A percentile compares a stretch with the other conserved stretches of the same genome.
Evolutionary conservation across 2,797 vertebrate species (phyloP).

Genomic region (Macropus fuliginosus): DNA sequence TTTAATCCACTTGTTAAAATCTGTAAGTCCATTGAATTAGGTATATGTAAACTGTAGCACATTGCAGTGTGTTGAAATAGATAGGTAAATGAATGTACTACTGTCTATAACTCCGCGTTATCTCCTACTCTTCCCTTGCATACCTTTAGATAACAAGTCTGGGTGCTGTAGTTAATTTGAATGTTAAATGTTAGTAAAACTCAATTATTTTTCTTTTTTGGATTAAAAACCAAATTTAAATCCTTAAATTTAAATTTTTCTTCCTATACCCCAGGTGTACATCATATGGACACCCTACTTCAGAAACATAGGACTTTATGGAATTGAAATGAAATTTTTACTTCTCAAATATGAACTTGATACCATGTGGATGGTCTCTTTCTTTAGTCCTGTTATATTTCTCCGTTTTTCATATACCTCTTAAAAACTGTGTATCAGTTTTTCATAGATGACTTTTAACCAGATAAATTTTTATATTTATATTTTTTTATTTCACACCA

Average conservation of each 20-base stretch:
- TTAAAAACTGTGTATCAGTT: neutral
- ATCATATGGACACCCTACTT: neutral
- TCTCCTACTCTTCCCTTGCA: neutral
- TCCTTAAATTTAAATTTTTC: neutral
- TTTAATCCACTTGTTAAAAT: neutral
- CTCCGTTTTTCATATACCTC: neutral
- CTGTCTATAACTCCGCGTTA: neutral
- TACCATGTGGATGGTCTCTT: neutral
- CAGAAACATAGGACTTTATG: neutral
- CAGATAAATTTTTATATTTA: neutral
- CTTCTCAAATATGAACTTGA: neutral
- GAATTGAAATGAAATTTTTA: neutral
- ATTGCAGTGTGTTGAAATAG: neutral
- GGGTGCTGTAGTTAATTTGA: neutral
- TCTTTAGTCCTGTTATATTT: neutral
- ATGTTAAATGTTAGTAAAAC: neutral
- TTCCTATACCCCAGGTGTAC: neutral
- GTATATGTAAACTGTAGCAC: neutral
- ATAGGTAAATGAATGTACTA: neutral
- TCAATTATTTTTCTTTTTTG: neutral
- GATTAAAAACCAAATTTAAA: neutral
- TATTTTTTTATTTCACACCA: neutral
- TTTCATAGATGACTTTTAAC: neutral
- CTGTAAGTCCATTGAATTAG: neutral
- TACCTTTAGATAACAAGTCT: neutral